Conservation (phyloP, 2,797 vertebrate genomes). For the Philypnodon macrostomus region DNA sequence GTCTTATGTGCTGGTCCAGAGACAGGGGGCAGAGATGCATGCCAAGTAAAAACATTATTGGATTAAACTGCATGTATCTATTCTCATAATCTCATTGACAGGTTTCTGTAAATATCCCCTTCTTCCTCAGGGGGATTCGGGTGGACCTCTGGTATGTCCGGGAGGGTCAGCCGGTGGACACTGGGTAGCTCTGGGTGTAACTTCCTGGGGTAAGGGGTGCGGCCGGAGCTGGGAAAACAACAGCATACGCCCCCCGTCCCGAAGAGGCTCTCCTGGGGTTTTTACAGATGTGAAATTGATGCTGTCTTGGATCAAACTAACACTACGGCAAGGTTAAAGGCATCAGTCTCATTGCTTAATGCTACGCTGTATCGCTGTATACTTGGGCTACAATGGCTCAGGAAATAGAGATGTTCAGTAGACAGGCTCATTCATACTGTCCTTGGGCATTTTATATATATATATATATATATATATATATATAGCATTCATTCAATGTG, state of each 20-base stretch:
- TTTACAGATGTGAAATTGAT: constrained; percentile 82
- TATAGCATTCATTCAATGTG: too few species aligned
- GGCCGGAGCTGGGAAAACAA: constrained; percentile 83
- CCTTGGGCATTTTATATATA: too few species aligned
- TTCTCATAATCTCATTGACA: background rate
- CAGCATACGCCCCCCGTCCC: constrained; percentile 41
- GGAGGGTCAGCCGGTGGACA: constrained; percentile 55
- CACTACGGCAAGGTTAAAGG: constrained; percentile 66
- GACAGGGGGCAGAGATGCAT: constrained; percentile 83
- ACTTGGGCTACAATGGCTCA: too few species aligned
- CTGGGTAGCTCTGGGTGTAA: constrained; percentile 82
- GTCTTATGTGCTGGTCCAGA: constrained; percentile 85
- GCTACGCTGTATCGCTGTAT: too few species aligned
- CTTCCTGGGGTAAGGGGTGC: constrained; percentile 90
- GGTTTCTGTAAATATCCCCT: background rate
- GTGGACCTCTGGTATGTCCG: constrained; percentile 83
- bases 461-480: too few species aligned
- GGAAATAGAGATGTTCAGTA: too few species aligned
- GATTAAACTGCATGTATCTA: background rate
- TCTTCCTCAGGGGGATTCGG: constrained; percentile 83
- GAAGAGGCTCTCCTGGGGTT: constrained; percentile 83
- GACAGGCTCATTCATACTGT: too few species aligned
- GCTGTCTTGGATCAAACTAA: constrained; percentile 81
- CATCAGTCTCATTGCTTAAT: background rate
- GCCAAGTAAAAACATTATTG: constrained; percentile 76